Base-by-base conservation (phyloP, 2,888 invertebrate species). In the Chrysina gloriosa region DNA sequence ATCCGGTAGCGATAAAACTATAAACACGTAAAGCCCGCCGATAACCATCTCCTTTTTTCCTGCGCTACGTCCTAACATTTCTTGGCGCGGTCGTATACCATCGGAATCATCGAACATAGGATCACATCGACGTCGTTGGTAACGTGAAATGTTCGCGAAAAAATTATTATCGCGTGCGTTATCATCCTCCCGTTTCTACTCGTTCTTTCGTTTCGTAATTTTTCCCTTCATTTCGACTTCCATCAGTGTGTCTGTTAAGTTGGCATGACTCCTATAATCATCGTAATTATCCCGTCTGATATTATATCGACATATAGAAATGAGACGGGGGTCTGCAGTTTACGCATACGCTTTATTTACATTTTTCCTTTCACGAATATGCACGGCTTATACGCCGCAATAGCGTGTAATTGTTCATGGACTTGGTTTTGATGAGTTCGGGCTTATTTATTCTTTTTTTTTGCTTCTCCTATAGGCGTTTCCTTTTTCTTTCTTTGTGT, bases 211-310 rank as follows among this genome's bases (percentile, higher is more conserved):
- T 11, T 14, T 25, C 11, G 42, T 61, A 16, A 29, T 42, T 61
- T 45, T 42, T 61, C 27, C 29, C 42, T 42, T 42, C 39, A 16
- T 61, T 27, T 27, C 42, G 58, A 42, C 58, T 42, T 61, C 42
- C 42, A 27, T 16, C 16, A 9, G 42, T 42, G n/a, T n/a, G 58
- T 61, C 14, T 42, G 58, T 61, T 42, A 42, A 42, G 42, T 42
- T 61, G 16, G 42, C 29, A 42, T 16, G 27, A 27, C 42, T 61
- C 25, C 58, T 61, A 61, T 61, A 61, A 61, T 61, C 58, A 61
- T 61, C 42, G 16, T 61, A 61, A 61, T 61, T 61, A 61, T 42
- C 58, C 58, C 27, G 58, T 61, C 58, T 61, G 58, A 61, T 61
- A 61, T 61, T 61, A 42, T 61, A 61, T 61, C 42, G 58, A 61